Percentiles rank a stretch among this genome's conserved stretches.
These are phyloP conservation scores for Dendrocopos noguchii DNA, from an alignment of 2,113 vertebrate genomes.

Conservation along the genomic window DNA sequence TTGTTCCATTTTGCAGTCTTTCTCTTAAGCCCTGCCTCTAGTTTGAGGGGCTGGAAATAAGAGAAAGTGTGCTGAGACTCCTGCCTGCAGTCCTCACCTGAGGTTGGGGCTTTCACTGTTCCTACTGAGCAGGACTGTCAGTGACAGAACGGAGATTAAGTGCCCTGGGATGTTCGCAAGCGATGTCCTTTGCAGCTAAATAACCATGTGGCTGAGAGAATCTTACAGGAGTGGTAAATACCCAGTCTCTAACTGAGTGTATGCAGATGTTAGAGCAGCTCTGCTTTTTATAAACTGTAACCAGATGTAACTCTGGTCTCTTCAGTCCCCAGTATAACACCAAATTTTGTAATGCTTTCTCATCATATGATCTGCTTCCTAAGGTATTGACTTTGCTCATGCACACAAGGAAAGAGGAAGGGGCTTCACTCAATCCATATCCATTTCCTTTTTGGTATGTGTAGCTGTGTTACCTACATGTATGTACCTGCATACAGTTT, in stretches of 20 bases:
- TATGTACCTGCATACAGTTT: rapidly evolving
- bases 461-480: rapidly evolving
- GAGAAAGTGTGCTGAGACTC: not conserved
- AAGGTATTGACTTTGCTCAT: not conserved
- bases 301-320: not conserved
- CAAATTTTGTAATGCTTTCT: not conserved
- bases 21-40: not conserved
- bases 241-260: not conserved
- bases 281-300: not conserved
- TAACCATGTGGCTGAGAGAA: not conserved
- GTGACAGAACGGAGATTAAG: not conserved
- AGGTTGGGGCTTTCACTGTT: not conserved
- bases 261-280: not conserved
- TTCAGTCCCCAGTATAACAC: not conserved
- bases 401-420: not conserved
- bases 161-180: not conserved
- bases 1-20: not conserved
- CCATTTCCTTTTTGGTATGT: not conserved
- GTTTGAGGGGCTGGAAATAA: not conserved
- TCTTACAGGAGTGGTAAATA: not conserved
- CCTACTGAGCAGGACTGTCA: rapidly evolving
- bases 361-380: not conserved
- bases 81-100: not conserved
- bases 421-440: not conserved
- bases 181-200: not conserved